Evolutionary conservation across 2,888 invertebrate species (phyloP), one percentile per base, ranked within the genome.

Genomic region (Scrobipalpa atriplicella): DNA sequence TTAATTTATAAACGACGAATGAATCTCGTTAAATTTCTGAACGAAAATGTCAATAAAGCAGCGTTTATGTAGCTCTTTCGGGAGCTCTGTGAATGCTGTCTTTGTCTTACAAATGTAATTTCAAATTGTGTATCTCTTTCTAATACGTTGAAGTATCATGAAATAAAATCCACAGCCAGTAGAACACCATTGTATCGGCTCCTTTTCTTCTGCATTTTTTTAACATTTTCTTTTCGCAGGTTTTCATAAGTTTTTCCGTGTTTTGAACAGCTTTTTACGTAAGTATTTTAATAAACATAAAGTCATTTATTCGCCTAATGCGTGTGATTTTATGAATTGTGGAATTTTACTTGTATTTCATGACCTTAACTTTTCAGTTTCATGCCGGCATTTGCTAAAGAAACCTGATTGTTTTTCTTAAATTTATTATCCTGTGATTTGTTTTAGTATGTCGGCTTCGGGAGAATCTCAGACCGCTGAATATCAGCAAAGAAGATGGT

Each of bases 401-500:
- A 18, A 52, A 18, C 52, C 29, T 16, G 38, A 0, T 29, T 38
- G 36, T 16, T 38, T 38, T 36, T 11, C 13, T 16, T 3, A 29
- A 38, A 5, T 58, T 8, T 5, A n/a, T 9, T 11, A 54, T 10
- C 1, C 1, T 54, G 8, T 38, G 58, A 38, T 64, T 56, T 60
- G 60, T 70, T 67, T 21, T 51, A 73, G 66, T 65, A 72, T 67
- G 56, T 85, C 86, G 85, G 79, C 84, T 56, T 75, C 86, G 36
- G 79, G 73, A 41, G 89, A 91, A 71, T 70, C 73, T 63, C 83
- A 80, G 68, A 72, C 75, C 36, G 73, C 82, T 56, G 91, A 90
- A 66, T 83, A 87, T 66, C 88, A 89, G 69, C 88, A 94, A 71
- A 94, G 95, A 81, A 92, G 96, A 84, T 98, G 98, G 97, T 95